Percentiles rank a stretch among this genome's conserved stretches.
phyloP scores from a whole-genome alignment of 2,888 invertebrate species.

The Pocota personata region DNA sequence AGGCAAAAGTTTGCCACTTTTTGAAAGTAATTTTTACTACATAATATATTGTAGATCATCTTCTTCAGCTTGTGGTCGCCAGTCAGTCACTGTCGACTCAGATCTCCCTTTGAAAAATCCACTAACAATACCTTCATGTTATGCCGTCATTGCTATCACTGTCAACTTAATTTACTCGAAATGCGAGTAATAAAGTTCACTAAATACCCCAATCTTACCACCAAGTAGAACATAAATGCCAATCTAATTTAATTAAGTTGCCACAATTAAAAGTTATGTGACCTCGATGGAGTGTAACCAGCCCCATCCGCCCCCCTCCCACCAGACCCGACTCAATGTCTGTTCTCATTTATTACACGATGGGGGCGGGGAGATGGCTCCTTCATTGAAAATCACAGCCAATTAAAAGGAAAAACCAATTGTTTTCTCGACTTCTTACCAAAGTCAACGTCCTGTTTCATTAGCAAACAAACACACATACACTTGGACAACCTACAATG shows the following conservation, averaged over 20 bases:
- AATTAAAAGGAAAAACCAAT: slow-evolving; percentile 63
- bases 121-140: not conserved
- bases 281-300: slow-evolving; percentile 24
- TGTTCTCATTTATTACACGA: slow-evolving; percentile 5
- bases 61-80: too few species aligned
- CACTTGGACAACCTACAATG: not conserved
- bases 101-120: not conserved
- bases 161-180: not conserved
- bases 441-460: slow-evolving; percentile 67
- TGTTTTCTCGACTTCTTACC: slow-evolving; percentile 52
- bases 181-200: not conserved
- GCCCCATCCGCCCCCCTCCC: not conserved
- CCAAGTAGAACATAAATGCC: slow-evolving; percentile 45
- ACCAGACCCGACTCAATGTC: not conserved
- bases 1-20: too few species aligned
- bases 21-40: too few species aligned
- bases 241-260: slow-evolving; percentile 54
- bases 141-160: not conserved
- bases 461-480: slow-evolving; percentile 40
- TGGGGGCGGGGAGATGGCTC: not conserved
- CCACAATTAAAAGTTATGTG: slow-evolving; percentile 50
- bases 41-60: too few species aligned
- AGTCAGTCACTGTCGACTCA: too few species aligned
- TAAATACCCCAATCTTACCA: slow-evolving; percentile 10
- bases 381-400: slow-evolving; percentile 60